Evolutionary conservation across 1,140 invertebrate species (phyloP).

Genomic region (Drosophila leontia): DNA sequence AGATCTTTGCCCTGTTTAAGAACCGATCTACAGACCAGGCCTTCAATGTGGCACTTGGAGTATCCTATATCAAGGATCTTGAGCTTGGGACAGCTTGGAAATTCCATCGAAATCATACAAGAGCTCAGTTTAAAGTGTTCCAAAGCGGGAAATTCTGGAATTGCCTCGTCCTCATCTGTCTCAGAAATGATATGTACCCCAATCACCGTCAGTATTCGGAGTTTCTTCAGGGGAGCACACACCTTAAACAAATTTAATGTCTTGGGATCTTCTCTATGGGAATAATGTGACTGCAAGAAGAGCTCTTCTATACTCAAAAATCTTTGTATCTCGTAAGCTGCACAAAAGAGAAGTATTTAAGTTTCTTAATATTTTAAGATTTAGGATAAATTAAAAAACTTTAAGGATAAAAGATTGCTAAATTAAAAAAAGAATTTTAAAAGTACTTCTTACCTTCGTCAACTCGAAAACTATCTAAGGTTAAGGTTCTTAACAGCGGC

Average conservation of each 20-base stretch:
- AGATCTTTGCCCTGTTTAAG: background rate
- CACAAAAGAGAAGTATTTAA: background rate
- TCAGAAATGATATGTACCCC: background rate
- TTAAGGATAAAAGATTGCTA: too few species aligned
- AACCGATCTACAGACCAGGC: background rate
- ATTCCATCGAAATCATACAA: background rate
- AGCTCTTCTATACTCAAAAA: background rate
- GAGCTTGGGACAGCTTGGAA: conserved; percentile 1
- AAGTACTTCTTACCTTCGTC: background rate
- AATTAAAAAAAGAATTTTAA: too few species aligned
- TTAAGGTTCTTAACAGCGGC: background rate
- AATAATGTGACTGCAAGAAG: background rate
- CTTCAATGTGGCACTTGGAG: background rate
- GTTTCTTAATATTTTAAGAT: background rate
- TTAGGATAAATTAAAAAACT: too few species aligned
- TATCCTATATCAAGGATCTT: background rate
- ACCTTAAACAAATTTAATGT: background rate
- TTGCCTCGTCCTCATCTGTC: background rate
- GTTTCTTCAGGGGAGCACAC: background rate
- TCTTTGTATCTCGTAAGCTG: conserved; percentile 2
- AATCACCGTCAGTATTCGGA: background rate
- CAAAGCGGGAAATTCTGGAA: background rate
- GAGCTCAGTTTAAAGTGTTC: background rate
- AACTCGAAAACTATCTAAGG: background rate
- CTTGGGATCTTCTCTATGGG: background rate